phyloP scores from a whole-genome alignment of 2,113 vertebrate species.

The Mellivora capensis region DNA sequence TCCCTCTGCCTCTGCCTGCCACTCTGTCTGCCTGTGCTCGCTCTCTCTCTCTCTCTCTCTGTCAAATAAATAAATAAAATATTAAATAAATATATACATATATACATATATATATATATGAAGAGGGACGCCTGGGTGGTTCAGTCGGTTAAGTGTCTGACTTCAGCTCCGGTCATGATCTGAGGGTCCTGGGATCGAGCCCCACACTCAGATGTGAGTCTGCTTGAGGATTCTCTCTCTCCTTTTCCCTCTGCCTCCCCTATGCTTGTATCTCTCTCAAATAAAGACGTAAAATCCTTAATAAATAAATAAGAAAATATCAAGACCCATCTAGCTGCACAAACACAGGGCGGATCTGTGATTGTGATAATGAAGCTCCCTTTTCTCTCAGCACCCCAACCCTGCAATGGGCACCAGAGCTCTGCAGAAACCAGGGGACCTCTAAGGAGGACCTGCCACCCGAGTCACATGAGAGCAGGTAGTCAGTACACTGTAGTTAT shows the following conservation, averaged over 20 bases:
- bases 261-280: neutral
- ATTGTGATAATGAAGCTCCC: neutral
- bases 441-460: neutral
- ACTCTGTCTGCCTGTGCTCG: too few species aligned
- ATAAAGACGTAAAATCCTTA: neutral
- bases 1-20: too few species aligned
- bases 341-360: neutral
- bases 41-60: too few species aligned
- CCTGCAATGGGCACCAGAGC: neutral
- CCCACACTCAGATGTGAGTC: neutral
- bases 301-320: neutral
- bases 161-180: neutral
- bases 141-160: neutral
- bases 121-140: neutral
- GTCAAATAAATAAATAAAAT: too few species aligned
- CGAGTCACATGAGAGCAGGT: neutral
- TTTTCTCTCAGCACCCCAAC: neutral
- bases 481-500: neutral
- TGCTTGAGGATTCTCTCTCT: neutral
- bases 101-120: too few species aligned
- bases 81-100: too few species aligned
- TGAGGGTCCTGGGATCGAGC: neutral
- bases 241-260: neutral
- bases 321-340: neutral
- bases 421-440: neutral